Percentiles rank a stretch among this genome's conserved stretches.
phyloP scores from a whole-genome alignment of 2,113 vertebrate genomes.

The Tragulus kanchil region DNA sequence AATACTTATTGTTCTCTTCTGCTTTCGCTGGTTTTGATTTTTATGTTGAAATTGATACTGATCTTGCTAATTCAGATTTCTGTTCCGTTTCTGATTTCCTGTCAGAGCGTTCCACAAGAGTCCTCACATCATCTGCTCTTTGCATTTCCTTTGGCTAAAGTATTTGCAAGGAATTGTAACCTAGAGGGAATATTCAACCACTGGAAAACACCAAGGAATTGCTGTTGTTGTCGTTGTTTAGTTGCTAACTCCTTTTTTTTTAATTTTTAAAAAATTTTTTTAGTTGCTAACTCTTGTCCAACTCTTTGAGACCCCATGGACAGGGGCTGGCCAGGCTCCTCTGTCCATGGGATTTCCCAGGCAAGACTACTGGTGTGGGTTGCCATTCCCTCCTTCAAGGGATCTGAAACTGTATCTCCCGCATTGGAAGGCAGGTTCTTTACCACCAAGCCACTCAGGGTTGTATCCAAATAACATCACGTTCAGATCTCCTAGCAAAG shows the following conservation, averaged over 20 bases:
- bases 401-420: not conserved
- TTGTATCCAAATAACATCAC: not conserved
- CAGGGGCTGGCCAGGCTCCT: not conserved
- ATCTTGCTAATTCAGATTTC: not conserved
- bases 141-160: not conserved
- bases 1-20: not conserved
- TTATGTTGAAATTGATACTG: not conserved
- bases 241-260: not conserved
- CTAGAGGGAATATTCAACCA: conserved; percentile 2
- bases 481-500: not conserved
- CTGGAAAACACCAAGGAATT: not conserved
- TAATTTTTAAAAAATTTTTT: not conserved
- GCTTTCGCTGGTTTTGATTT: not conserved
- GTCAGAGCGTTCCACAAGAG: not conserved
- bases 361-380: not conserved
- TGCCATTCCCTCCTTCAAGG: not conserved
- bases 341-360: not conserved
- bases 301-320: not conserved
- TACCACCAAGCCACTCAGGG: not conserved
- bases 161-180: not conserved
- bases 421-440: not conserved
- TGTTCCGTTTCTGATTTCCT: not conserved
- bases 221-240: not conserved
- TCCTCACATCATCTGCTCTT: not conserved
- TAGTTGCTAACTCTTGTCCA: fast-evolving